Base-by-base conservation (phyloP, 2,888 invertebrate species). In the Saturnia pavonia region DNA sequence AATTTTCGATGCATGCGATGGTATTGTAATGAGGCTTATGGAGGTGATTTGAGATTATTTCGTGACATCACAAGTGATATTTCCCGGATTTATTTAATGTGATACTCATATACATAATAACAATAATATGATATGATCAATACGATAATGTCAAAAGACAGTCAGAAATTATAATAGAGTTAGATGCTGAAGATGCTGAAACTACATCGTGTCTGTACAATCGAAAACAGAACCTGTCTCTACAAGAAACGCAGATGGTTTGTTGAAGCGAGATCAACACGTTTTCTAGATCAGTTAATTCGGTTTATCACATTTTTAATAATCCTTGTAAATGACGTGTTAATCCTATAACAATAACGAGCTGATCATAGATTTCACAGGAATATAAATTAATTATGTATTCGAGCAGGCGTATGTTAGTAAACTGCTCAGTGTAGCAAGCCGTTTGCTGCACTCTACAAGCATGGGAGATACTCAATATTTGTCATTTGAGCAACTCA, bases 1-100 rank as follows among this genome's bases (percentile, higher is more conserved):
- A 22, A 43, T 67, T 67, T 7, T 67, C 67, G 45, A 9, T 27
- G 6, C 68, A 68, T 68, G 68, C 68, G 40, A 51, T 34, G 68
- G 54, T 54, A 34, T 54, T 45, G 43, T 2, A 45, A 43, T 67
- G 67, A 43, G 22, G 6, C 45, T 40, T 67, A 25, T 67, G 45
- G 22, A 45, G 14, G 16, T 67, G 48, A 67, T 43, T 9, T n/a
- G 25, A 67, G 19, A 7, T 67, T 67, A 43, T 67, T 27, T 34
- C 27, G 40, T 40, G 34, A 68, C 27, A 16, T 68, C 48, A 34
- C 19, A 8, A 8, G 1, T 19, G 34, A 67, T 67, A 68, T 40
- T 54, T 19, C 67, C 48, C 27, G 45, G 40, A 65, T 65, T 19
- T 40, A 14, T 25, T 54, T n/a, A 22, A 54, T 22, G n/a, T 22